Evolutionary conservation across 1,140 invertebrate genomes (phyloP).

Genomic region (Amyelois transitella): DNA sequence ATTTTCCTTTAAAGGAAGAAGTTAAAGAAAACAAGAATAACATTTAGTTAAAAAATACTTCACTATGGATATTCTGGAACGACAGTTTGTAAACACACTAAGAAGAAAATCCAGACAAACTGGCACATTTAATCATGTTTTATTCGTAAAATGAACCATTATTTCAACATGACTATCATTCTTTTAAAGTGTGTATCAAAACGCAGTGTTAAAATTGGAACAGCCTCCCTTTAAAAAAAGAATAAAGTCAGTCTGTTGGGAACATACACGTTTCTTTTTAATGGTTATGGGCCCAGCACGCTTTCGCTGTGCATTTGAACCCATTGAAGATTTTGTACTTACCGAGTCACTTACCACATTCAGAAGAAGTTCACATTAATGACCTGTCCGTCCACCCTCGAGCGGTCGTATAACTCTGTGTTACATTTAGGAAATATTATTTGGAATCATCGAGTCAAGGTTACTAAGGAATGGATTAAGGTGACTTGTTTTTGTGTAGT

Average conservation of each 20-base stretch:
- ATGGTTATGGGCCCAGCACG: not conserved
- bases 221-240: too few relatives aligned
- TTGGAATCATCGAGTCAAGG: not conserved
- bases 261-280: too few relatives aligned
- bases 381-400: constrained; percentile 15
- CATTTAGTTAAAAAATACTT: not conserved
- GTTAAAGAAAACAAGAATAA: not conserved
- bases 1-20: too few relatives aligned
- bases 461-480: not conserved
- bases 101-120: not conserved
- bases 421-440: constrained; percentile 6
- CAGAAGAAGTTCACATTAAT: constrained; percentile 16
- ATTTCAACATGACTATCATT: too few relatives aligned
- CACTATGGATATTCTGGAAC: not conserved
- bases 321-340: not conserved
- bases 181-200: too few relatives aligned
- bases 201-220: too few relatives aligned
- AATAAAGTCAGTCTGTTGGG: too few relatives aligned
- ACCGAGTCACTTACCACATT: constrained; percentile 8
- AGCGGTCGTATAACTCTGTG: constrained; percentile 12
- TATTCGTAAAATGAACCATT: too few relatives aligned
- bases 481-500: not conserved
- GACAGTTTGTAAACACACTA: not conserved
- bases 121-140: too few relatives aligned
- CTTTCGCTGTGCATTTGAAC: too few relatives aligned